Conservation (phyloP, 2,797 vertebrate genomes). For the Malacoctenus gilli region DNA sequence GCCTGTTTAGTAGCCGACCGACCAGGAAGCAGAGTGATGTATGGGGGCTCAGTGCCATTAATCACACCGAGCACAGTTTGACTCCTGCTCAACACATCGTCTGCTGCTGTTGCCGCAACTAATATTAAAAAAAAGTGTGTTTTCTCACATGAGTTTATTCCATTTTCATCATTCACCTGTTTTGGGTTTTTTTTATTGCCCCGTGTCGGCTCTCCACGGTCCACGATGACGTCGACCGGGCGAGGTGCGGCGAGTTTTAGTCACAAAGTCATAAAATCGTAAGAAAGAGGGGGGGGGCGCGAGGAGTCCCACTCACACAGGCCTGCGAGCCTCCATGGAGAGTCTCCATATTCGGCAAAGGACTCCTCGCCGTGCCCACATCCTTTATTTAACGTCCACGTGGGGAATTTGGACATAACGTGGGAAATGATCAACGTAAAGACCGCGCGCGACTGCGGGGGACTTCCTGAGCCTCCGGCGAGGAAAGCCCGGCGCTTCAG, state of each 20-base stretch:
- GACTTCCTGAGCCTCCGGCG: not conserved
- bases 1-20: too few relatives aligned
- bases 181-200: slow-evolving; percentile 30
- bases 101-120: slow-evolving; percentile 35
- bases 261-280: slow-evolving; percentile 27
- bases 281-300: slow-evolving; percentile 6
- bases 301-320: slow-evolving; percentile 7
- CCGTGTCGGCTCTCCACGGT: slow-evolving; percentile 11
- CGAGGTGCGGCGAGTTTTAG: slow-evolving; percentile 15
- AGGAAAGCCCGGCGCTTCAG: slow-evolving; percentile 21
- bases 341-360: slow-evolving; percentile 1
- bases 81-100: slow-evolving; percentile 33
- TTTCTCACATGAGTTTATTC: slow-evolving; percentile 22
- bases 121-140: slow-evolving; percentile 28
- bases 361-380: not conserved
- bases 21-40: not conserved
- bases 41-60: too few relatives aligned
- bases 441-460: not conserved
- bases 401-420: not conserved
- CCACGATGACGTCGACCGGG: slow-evolving; percentile 1
- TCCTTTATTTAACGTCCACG: not conserved
- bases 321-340: not conserved
- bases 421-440: slow-evolving; percentile 17
- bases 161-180: slow-evolving; percentile 17
- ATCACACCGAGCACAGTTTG: slow-evolving; percentile 32